Evolutionary conservation across 1,140 invertebrate genomes (phyloP).

Genomic region (Hycleus cichorii): DNA sequence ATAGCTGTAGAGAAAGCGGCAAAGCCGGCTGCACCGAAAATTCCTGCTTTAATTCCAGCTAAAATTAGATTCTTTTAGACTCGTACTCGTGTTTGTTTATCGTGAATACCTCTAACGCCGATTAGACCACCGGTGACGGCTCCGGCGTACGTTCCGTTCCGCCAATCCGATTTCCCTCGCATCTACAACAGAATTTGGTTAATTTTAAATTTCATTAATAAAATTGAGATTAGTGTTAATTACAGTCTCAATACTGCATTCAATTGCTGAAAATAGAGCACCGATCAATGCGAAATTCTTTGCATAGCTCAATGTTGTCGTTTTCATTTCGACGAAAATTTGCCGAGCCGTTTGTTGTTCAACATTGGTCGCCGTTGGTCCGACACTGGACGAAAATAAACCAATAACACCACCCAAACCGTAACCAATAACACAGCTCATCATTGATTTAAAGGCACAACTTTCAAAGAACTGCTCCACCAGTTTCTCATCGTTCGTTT

Average conservation of each 20-base stretch:
- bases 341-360: constrained; percentile 79
- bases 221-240: constrained; percentile 29
- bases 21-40: constrained; percentile 90
- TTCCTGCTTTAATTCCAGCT: constrained; percentile 89
- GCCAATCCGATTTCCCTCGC: constrained; percentile 91
- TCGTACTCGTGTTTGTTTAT: not conserved
- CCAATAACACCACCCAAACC: constrained; percentile 89
- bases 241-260: constrained; percentile 88
- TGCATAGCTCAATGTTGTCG: constrained; percentile 81
- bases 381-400: constrained; percentile 90
- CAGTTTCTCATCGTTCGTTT: constrained; percentile 79
- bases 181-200: constrained; percentile 50
- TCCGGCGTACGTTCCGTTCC: constrained; percentile 91
- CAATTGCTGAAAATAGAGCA: constrained; percentile 83
- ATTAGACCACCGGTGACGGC: constrained; percentile 91
- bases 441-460: constrained; percentile 82
- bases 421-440: constrained; percentile 88
- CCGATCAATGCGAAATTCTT: constrained; percentile 98
- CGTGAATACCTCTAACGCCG: constrained; percentile 73
- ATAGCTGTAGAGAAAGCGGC: constrained; percentile 92
- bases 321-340: constrained; percentile 87
- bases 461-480: constrained; percentile 85
- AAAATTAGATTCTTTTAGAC: constrained; percentile 39
- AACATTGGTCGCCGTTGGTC: constrained; percentile 72
- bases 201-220: not conserved